Base-by-base conservation (phyloP, 2,888 invertebrate genomes). In the Hyppa rectilinea region DNA sequence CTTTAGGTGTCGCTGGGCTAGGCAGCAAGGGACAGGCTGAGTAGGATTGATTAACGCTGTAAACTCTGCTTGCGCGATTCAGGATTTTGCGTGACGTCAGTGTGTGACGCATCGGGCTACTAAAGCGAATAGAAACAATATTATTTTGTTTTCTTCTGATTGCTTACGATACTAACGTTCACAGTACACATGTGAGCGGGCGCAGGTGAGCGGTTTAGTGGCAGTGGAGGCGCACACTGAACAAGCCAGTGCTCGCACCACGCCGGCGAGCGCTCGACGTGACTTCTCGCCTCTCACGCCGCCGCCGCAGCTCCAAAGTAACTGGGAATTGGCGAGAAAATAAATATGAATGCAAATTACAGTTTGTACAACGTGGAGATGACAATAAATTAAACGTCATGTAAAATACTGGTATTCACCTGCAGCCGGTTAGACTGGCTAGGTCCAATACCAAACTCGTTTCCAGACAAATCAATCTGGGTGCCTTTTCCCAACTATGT, bases 291-390 rank as follows among this genome's bases (percentile, higher is more conserved):
- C 94, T 0, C 94, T 88, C 0, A 90, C 84, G 0, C 95, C 95
- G 1, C 95, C 95, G 0, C 95, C 95, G 31, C 93, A 93, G 50
- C 94, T 94, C 95, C 95, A 95, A 0, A 95, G 85, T 56, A 95
- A 72, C 95, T 95, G 83, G 0, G 12, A 3, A 17, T 29, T 31
- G 4, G 2, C 7, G 29, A n/a, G 29, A 40, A 29, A 29, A n/a
- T 4, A 1, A 7, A 26, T 26, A 56, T 55, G 2, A 55, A 29
- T 2, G 52, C 10, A 29, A 9, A n/a, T 7, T 50, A 47, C n/a
- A n/a, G n/a, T 5, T n/a, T 17, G 17, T 29, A 20, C 26, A 49
- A 31, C 12, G 2, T 29, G 20, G 26, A 49, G 17, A 26, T 7
- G 49, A 49, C 20, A 43, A 43, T n/a, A 43, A 43, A n/a, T 10